Conservation (phyloP, 2,797 vertebrate genomes). For the Caiman crocodilus region DNA sequence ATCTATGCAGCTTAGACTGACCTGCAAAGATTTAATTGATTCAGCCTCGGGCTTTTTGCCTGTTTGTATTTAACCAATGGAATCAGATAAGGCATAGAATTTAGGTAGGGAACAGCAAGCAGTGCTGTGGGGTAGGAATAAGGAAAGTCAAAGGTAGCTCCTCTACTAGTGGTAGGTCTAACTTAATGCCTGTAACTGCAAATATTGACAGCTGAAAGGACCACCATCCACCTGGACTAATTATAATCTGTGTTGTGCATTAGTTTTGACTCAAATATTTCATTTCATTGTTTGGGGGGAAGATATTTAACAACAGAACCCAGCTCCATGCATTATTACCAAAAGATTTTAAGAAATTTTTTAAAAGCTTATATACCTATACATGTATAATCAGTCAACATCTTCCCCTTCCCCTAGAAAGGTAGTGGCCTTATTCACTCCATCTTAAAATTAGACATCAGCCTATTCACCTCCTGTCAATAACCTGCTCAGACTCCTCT, state of each 20-base stretch:
- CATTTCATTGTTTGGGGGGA: background rate
- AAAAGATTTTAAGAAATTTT: background rate
- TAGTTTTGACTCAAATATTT: background rate
- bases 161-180: background rate
- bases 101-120: background rate
- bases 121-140: background rate
- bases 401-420: background rate
- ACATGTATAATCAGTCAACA: background rate
- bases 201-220: background rate
- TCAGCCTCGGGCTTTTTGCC: too few relatives aligned
- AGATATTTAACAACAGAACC: background rate
- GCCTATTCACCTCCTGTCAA: background rate
- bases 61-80: too few relatives aligned
- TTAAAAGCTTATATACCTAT: background rate
- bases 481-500: background rate
- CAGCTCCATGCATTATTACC: background rate
- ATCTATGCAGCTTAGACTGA: too few relatives aligned
- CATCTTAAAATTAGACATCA: background rate
- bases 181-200: background rate
- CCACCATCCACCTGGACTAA: background rate
- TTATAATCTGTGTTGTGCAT: background rate
- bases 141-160: background rate
- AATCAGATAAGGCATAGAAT: too few relatives aligned
- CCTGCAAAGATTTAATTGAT: too few relatives aligned
- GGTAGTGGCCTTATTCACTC: background rate